Evolutionary conservation across 2,797 vertebrate species (phyloP).

Genomic region (Enteromius viviparus): DNA sequence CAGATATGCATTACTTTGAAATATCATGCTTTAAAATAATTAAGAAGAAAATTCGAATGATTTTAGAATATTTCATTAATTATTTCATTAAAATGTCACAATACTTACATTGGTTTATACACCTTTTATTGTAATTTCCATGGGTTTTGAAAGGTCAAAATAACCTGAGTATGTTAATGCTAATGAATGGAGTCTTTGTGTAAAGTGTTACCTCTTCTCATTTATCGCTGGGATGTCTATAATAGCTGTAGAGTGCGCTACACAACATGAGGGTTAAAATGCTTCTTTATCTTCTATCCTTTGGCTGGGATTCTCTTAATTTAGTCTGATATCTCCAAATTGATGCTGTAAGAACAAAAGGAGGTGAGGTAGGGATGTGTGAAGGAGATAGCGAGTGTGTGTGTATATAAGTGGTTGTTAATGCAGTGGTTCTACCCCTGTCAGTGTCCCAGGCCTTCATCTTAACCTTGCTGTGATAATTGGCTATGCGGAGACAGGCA

Average conservation of each 20-base stretch:
- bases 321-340: conserved; percentile 42
- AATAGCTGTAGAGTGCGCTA: not conserved
- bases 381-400: conserved; percentile 21
- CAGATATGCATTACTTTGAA: not conserved
- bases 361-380: conserved; percentile 26
- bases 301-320: conserved; percentile 34
- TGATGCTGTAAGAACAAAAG: conserved; percentile 28
- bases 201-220: not conserved
- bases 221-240: not conserved
- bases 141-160: not conserved
- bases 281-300: conserved; percentile 2
- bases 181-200: not conserved
- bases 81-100: not conserved
- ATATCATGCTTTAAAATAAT: not conserved
- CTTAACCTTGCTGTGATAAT: conserved; percentile 86
- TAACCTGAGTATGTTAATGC: not conserved
- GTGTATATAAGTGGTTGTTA: conserved; percentile 48
- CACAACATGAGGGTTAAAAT: not conserved
- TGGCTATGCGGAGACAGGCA: conserved; percentile 84
- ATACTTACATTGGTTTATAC: not conserved
- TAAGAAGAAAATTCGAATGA: not conserved
- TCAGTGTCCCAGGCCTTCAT: conserved; percentile 75
- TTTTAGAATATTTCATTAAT: not conserved
- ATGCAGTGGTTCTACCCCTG: conserved; percentile 60
- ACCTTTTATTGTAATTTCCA: not conserved